A percentile compares a stretch with the other conserved stretches of the same genome.
Evolutionary conservation across 30 jellyfish, hydroid and myxozoan species (phyloP).

Genomic region (Chrysaora quinquecirrha): DNA sequence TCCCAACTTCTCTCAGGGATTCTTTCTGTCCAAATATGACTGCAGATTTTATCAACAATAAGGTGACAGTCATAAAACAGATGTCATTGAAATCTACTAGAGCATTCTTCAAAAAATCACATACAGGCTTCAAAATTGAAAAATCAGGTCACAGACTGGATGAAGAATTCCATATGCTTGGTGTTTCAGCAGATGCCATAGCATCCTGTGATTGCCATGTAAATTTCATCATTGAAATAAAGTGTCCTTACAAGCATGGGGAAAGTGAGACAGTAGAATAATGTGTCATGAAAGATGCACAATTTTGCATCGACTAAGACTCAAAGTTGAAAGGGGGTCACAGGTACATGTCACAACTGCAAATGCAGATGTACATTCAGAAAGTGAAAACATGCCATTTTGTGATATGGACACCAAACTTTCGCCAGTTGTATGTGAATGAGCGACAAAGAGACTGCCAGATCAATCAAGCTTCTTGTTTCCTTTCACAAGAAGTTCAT

Average conservation of each 20-base stretch:
- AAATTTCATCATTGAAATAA: constrained; percentile 5
- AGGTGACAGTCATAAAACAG: background rate
- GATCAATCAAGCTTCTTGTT: background rate
- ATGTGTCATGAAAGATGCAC: background rate
- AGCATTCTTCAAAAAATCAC: background rate
- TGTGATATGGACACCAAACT: constrained; percentile 39
- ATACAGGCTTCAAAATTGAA: background rate
- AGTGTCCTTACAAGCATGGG: constrained; percentile 22
- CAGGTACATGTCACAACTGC: constrained; percentile 14
- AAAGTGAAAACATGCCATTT: constrained; percentile 15
- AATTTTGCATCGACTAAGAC: constrained; percentile 18
- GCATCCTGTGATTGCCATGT: constrained; percentile 7
- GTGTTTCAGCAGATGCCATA: constrained; percentile 30
- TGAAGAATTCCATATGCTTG: background rate
- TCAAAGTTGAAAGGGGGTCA: constrained; percentile 7
- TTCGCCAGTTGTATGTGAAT: background rate
- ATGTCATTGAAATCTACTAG: background rate
- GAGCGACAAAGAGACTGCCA: constrained; percentile 1
- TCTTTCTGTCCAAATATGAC: too few species aligned
- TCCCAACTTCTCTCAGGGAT: too few species aligned
- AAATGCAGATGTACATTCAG: constrained; percentile 19
- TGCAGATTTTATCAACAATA: too few species aligned
- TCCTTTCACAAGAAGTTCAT: constrained; percentile 27
- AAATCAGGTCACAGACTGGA: background rate
- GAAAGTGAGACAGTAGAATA: background rate